Percentiles rank a stretch among this genome's conserved stretches.
phyloP scores from a whole-genome alignment of 2,113 vertebrate species.

The Prochilodus magdalenae region DNA sequence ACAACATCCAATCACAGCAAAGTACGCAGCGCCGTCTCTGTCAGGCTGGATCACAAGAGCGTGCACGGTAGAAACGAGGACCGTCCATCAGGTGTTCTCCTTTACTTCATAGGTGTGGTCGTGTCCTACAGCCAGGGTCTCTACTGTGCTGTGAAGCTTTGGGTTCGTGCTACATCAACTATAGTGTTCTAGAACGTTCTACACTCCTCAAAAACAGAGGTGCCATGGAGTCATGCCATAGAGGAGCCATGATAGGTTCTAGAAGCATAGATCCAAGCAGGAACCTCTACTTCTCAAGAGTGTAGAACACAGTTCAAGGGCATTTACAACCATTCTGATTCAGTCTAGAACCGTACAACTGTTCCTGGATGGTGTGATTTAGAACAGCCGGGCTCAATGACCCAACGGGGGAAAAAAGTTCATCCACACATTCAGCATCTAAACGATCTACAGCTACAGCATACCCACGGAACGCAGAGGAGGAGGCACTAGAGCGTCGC shows the following conservation, averaged over 20 bases:
- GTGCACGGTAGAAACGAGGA: not conserved
- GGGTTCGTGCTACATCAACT: not conserved
- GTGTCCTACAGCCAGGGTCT: not conserved
- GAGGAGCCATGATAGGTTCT: not conserved
- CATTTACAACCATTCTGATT: not conserved
- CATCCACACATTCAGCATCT: not conserved
- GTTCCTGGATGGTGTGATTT: not conserved
- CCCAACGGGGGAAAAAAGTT: not conserved
- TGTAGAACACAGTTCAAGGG: not conserved
- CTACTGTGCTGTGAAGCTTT: not conserved
- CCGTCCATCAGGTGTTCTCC: not conserved
- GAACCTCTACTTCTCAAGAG: not conserved
- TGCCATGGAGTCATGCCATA: rapidly evolving
- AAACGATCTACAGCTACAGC: not conserved
- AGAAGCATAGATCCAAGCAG: too few relatives aligned
- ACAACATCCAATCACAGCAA: slow-evolving; percentile 27
- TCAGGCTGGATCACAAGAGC: slow-evolving; percentile 15
- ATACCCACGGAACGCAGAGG: not conserved
- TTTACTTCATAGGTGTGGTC: not conserved
- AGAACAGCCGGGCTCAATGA: not conserved
- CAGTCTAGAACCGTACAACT: not conserved
- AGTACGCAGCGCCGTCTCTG: slow-evolving; percentile 12
- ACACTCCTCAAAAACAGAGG: not conserved
- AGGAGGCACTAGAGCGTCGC: not conserved
- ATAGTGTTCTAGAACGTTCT: slow-evolving; percentile 19